Evolutionary conservation across 2,888 invertebrate species (phyloP).

Genomic region (Bombylius major): DNA sequence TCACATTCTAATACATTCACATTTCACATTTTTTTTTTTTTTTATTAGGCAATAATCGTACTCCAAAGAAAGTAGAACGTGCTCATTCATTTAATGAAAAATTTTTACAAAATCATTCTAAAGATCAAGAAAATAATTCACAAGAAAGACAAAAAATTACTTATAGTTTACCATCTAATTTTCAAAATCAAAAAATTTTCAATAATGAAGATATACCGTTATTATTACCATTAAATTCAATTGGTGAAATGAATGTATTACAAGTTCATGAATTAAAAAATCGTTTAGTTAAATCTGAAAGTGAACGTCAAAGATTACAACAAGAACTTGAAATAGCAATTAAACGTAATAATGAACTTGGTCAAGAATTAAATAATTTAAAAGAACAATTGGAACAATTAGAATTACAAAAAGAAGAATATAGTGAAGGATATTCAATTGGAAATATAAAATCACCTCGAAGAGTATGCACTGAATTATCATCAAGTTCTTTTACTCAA

Average conservation of each 20-base stretch:
- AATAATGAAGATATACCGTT: conserved; percentile 9
- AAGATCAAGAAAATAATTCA: conserved; percentile 8
- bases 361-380: conserved; percentile 37
- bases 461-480: conserved; percentile 18
- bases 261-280: conserved; percentile 47
- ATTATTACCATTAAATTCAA: conserved; percentile 31
- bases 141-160: conserved; percentile 9
- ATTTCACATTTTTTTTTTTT: no score
- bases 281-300: conserved; percentile 33
- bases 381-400: conserved; percentile 37
- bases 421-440: conserved; percentile 43
- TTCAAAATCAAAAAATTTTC: conserved; percentile 18
- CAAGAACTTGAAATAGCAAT: conserved; percentile 47
- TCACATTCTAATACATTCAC: not conserved
- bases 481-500: conserved; percentile 27
- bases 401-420: conserved; percentile 36
- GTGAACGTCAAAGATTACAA: conserved; percentile 39
- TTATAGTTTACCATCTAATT: conserved; percentile 27
- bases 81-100: conserved; percentile 31
- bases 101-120: conserved; percentile 12
- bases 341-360: conserved; percentile 44
- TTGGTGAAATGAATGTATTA: conserved; percentile 14
- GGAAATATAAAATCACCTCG: conserved; percentile 26
- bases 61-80: conserved; percentile 16
- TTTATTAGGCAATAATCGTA: not conserved